phyloP scores from a whole-genome alignment of 2,113 vertebrate genomes.

The Myotis brandtii region DNA sequence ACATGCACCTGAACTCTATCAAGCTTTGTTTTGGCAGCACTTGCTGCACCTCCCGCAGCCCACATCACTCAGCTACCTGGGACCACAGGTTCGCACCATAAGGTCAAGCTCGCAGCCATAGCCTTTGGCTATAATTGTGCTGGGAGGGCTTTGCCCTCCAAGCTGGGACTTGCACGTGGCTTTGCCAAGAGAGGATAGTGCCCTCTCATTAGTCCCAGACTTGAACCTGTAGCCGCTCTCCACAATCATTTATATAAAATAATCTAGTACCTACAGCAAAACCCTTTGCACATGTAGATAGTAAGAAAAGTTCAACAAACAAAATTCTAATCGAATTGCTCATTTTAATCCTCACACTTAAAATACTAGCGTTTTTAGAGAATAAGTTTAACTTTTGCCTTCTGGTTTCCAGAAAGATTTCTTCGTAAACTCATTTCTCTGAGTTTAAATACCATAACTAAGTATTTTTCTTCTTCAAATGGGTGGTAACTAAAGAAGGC shows the following conservation, averaged over 20 bases:
- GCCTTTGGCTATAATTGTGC: too few species aligned
- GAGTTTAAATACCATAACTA: background rate
- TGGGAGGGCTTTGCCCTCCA: too few species aligned
- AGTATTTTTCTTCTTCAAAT: background rate
- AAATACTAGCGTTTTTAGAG: background rate
- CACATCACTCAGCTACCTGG: too few species aligned
- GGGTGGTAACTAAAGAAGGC: background rate
- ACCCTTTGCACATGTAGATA: background rate
- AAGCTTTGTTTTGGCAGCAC: too few species aligned
- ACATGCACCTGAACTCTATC: too few species aligned
- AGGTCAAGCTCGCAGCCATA: too few species aligned
- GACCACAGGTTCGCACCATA: too few species aligned
- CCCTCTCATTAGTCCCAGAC: too few species aligned
- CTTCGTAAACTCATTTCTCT: background rate
- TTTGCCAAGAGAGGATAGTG: too few species aligned
- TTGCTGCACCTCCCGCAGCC: too few species aligned
- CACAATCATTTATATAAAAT: background rate
- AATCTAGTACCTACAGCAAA: background rate
- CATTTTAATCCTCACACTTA: background rate
- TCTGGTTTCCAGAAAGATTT: background rate
- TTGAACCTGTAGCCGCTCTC: too few species aligned
- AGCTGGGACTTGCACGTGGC: too few species aligned
- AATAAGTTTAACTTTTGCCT: background rate
- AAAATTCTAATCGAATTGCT: background rate
- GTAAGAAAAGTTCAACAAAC: background rate